These are phyloP conservation scores for Micoletzkya japonica DNA, from an alignment of 2,888 invertebrate genomes.

Conservation along the genomic window DNA sequence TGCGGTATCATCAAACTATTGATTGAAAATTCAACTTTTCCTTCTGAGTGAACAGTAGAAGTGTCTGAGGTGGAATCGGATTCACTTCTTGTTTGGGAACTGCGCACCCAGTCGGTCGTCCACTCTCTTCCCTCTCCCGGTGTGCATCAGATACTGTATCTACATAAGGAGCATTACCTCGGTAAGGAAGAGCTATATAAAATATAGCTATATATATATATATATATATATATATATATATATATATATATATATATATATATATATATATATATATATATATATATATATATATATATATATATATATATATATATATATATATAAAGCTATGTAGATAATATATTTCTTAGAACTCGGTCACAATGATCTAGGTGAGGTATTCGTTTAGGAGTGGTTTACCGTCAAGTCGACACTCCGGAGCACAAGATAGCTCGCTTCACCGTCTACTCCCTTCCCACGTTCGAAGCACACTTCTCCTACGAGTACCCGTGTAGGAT, in stretches of 20 bases:
- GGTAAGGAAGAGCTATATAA: conserved; percentile 30
- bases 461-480: conserved; percentile 47
- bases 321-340: too few species aligned
- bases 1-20: conserved; percentile 25
- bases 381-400: conserved; percentile 42
- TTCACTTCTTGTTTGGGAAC: conserved; percentile 54
- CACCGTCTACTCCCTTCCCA: conserved; percentile 41
- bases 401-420: conserved; percentile 51
- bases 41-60: too few species aligned
- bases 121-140: conserved; percentile 45
- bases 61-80: conserved; percentile 36
- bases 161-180: conserved; percentile 47
- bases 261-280: too few species aligned
- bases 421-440: conserved; percentile 56
- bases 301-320: too few species aligned
- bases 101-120: conserved; percentile 53
- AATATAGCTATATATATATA: neutral
- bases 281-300: too few species aligned
- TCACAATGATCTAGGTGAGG: neutral
- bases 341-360: neutral
- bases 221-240: neutral
- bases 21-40: neutral
- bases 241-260: too few species aligned
- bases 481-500: conserved; percentile 54
- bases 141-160: conserved; percentile 47